Evolutionary conservation across 2,113 vertebrate genomes (phyloP), one percentile per base, ranked within the genome.

Genomic region (Zonotrichia leucophrys): DNA sequence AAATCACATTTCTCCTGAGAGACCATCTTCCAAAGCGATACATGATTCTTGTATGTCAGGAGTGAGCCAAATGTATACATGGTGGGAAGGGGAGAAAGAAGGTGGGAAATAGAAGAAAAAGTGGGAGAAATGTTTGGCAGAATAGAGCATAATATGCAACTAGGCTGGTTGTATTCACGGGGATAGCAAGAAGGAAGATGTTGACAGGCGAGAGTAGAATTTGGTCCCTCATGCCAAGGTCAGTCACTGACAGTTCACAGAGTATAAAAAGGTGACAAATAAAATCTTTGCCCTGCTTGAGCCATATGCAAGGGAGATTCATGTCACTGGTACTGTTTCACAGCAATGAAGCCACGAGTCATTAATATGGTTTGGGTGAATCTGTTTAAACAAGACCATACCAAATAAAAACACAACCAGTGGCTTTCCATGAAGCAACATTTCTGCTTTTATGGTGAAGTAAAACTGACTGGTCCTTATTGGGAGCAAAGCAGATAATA

Each of bases 1-100:
- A 18, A 11, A 96, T 97, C n/a, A 24, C 25, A 24, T 98, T 98
- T 60, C 91, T 98, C 37, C 72, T 97, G 89, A 42, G 50, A 39
- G 12, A 67, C 2, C 2, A 0, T 5, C 44, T 98, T 50, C 97
- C 97, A 46, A 98, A 95, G 76, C 94, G 63, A 52, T 59, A 22
- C 41, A 31, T 9, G 21, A 44, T 13, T 52, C 87, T 21, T 90
- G 97, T 98, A 87, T 67, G 97, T 96, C 73, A 68, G 47, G 62
- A 69, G 13, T 47, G 37, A 50, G 41, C 18, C 78, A 77, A 59
- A 75, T 15, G 5, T 53, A 35, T 77, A 10, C 27, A 20, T 63
- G 67, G n/a, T 1, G 16, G 83, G 52, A 69, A 78, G 39, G 47
- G 30, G 19, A 28, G 24, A 78, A n/a, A 41, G 23, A 21, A 28